Conservation (phyloP, 2,797 vertebrate genomes). For the Arctocebus calabarensis region DNA sequence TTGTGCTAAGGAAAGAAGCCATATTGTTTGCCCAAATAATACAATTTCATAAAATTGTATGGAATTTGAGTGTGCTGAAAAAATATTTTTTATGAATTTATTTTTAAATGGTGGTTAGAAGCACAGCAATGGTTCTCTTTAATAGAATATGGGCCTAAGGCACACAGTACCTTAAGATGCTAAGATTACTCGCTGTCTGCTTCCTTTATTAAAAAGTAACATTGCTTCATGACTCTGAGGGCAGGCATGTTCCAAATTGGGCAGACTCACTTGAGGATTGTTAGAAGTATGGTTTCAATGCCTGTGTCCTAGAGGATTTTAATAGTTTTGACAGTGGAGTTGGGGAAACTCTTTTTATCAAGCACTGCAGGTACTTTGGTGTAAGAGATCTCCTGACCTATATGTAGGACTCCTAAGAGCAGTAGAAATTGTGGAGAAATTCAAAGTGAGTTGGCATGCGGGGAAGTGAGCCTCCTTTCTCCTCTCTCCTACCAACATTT, state of each 20-base stretch:
- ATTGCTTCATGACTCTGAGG: background rate
- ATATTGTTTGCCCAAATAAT: conserved; percentile 11
- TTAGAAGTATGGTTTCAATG: background rate
- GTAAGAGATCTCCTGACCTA: background rate
- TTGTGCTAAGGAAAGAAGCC: background rate
- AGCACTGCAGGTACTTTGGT: background rate
- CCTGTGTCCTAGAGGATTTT: background rate
- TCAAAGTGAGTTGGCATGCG: background rate
- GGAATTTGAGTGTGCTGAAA: background rate
- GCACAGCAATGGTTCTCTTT: background rate
- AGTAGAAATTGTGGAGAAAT: background rate
- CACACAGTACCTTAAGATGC: background rate
- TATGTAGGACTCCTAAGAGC: background rate
- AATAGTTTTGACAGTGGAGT: background rate
- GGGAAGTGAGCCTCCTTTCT: background rate
- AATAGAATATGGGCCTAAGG: background rate
- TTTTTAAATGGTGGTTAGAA: background rate
- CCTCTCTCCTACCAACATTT: background rate
- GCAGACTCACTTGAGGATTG: background rate
- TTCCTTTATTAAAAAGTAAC: background rate
- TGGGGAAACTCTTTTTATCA: background rate
- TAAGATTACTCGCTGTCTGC: background rate
- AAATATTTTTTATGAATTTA: conserved; percentile 29
- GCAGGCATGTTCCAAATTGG: background rate
- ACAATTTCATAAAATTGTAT: background rate